Conservation (phyloP, 2,113 vertebrate species). For the Mustela nigripes region DNA sequence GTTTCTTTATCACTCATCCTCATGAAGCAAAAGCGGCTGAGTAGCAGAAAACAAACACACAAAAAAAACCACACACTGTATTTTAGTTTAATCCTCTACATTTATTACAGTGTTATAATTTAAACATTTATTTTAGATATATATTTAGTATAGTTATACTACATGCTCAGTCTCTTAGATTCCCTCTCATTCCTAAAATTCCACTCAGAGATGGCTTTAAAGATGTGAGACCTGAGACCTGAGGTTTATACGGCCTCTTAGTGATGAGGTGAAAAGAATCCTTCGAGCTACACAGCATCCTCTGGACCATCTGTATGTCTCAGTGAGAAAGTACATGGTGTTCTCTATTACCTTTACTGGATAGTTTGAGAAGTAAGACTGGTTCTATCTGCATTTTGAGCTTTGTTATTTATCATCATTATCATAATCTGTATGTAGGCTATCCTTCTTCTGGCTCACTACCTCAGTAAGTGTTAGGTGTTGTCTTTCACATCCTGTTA, state of each 20-base stretch:
- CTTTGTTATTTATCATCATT: too few relatives aligned
- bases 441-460: neutral
- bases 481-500: neutral
- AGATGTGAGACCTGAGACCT: neutral
- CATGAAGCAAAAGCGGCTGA: neutral
- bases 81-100: neutral
- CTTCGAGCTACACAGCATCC: neutral
- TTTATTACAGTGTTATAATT: neutral
- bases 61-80: neutral
- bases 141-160: neutral
- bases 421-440: too few relatives aligned
- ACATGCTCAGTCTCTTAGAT: neutral
- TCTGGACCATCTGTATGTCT: neutral
- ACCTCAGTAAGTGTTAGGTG: neutral
- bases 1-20: neutral
- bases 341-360: neutral
- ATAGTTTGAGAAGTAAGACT: neutral
- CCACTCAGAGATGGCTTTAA: neutral
- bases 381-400: neutral
- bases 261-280: neutral
- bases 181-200: neutral
- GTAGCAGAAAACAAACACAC: neutral
- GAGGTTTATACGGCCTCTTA: neutral
- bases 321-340: fast-evolving
- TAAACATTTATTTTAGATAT: neutral